Base-by-base conservation (phyloP, 2,113 vertebrate species). In the Diglossa brunneiventris region DNA sequence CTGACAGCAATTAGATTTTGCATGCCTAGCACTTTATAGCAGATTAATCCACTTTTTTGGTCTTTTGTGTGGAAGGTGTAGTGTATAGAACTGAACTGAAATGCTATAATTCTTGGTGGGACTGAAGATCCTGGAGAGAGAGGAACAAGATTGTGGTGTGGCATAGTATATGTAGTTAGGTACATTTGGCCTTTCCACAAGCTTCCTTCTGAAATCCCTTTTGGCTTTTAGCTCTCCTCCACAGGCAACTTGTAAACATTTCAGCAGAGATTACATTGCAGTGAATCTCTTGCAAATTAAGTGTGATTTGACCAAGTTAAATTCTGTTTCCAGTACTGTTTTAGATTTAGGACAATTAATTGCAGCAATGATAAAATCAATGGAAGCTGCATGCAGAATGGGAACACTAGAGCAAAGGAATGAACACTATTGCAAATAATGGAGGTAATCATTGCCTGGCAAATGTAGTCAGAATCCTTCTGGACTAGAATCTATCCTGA, bases 271-370 rank as follows among this genome's bases (percentile, higher is more conserved):
- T 70, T 90, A 62, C 37, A 35, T 39, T 92, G 63, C 56, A 55
- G 52, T 63, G 91, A 77, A 75, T 81, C 24, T 92, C 87, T 64
- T 87, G n/a, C 30, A 67, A 90, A 67, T 80, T 46, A 84, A 79
- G 42, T 53, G 59, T 50, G 33, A 85, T 79, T 83, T 83, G 28
- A 73, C 41, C 46, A 82, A 70, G 72, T 85, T 89, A 68, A 91
- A 69, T 62, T 92, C 31, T 55, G 15, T 75, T 94, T 94, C 74
- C 63, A 89, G 11, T 55, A 46, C 46, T 44, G 49, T 24, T 92
- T 82, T 89, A 69, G 37, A 87, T 94, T 91, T 85, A 70, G 63
- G 50, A 55, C 37, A 79, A 92, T 73, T 84, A 81, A 91, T 91
- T 82, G 26, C 42, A 58, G 37, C 69, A 89, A 55, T 59, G 27